Base-by-base conservation (phyloP, 2,113 vertebrate species). In the Hoplias malabaricus region DNA sequence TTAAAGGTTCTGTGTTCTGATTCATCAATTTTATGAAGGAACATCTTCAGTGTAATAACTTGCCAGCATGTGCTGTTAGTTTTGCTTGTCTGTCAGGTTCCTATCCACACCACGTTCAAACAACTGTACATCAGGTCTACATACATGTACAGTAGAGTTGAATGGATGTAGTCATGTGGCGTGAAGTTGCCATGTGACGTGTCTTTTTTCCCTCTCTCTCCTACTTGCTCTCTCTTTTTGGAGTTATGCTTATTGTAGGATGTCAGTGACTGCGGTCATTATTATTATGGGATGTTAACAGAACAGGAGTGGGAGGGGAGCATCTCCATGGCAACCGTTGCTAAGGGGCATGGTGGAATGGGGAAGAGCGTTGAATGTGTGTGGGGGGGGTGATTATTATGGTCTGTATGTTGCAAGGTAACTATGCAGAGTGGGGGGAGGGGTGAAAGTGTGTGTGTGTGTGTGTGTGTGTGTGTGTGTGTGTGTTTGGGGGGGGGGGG, bases 191-290 rank as follows among this genome's bases (percentile, higher is more conserved):
- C 90, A 93, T 88, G 91, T 90, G 90, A 90, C 82, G 79, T 63
- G 80, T 84, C 86, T 71, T 34, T 84, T 75, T 80, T 72, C 75
- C 34, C 34, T 75, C 67, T 80, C 42, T 75, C 80, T 78, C 79
- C 75, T 79, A 61, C 85, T 25, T 25, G 46, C 86, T 86, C 80
- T 72, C 69, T 86, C 75, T 91, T 78, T 92, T 92, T 90, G 89
- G 90, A 92, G 90, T 92, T 93, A 91, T 93, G 91, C 88, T 92
- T 91, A 93, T 93, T 93, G 91, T 91, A 88, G 90, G 90, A 93
- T 92, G 90, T 91, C 87, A 90, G 90, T 90, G 88, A 92, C 87
- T 89, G 81, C 78, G 73, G 87, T 91, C 87, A 87, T 82, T 90
- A 82, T 82, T 92, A 93, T 91, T 92, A 92, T 92, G 91, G 92